These are phyloP conservation scores for Pelosia muscerda DNA, from an alignment of 2,888 invertebrate species.

Conservation along the genomic window DNA sequence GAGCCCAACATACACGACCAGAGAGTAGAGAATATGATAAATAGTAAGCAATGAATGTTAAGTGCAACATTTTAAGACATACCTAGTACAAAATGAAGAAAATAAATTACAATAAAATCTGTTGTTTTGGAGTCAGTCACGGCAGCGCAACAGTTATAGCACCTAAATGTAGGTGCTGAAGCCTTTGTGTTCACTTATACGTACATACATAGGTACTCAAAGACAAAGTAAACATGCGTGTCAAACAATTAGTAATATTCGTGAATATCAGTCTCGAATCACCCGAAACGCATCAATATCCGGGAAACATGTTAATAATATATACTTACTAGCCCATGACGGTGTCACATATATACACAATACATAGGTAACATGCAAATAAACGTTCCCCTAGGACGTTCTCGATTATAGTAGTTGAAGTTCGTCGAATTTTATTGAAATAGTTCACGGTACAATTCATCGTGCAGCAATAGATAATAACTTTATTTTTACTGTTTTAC, in stretches of 20 bases:
- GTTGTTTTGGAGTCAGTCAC: neutral
- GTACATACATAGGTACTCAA: neutral
- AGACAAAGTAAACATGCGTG: neutral
- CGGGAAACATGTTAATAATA: slow-evolving; percentile 34
- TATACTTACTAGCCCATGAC: neutral
- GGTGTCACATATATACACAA: neutral
- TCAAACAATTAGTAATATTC: slow-evolving; percentile 7
- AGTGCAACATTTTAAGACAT: neutral
- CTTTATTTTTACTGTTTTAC: neutral
- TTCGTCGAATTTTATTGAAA: slow-evolving; percentile 16
- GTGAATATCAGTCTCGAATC: slow-evolving; percentile 33
- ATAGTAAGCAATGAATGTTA: too few species aligned
- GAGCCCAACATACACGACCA: too few species aligned
- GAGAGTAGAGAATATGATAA: too few species aligned
- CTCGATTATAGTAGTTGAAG: slow-evolving; percentile 8
- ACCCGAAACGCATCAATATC: slow-evolving; percentile 37
- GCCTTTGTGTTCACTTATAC: neutral
- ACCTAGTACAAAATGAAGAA: neutral
- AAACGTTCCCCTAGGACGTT: slow-evolving; percentile 48
- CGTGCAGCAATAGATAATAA: neutral
- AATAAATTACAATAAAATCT: neutral
- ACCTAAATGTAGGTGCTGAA: neutral
- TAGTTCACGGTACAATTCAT: neutral
- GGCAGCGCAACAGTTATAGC: neutral
- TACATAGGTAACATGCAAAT: slow-evolving; percentile 27